Conservation (phyloP, 2,113 vertebrate genomes). For the Sakesphorus luctuosus region DNA sequence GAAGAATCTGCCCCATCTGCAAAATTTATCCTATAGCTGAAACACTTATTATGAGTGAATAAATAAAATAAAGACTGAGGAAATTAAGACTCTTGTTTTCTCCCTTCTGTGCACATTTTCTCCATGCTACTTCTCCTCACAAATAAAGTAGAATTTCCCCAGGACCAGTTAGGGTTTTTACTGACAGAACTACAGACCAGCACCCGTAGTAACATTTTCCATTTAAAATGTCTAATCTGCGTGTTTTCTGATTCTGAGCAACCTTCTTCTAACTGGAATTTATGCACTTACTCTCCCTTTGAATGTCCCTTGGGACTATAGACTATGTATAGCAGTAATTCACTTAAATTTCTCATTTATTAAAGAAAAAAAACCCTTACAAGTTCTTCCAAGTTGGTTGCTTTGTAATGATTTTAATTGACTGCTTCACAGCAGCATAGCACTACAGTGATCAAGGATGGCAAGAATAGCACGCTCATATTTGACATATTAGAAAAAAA, state of each 20-base stretch:
- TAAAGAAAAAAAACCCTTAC: not conserved
- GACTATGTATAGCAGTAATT: not conserved
- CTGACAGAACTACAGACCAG: not conserved
- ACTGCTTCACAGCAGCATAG: not conserved
- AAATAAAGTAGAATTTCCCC: not conserved
- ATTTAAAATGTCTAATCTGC: conserved; percentile 23
- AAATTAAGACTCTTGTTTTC: not conserved
- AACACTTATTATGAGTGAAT: not conserved
- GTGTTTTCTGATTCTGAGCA: conserved; percentile 14
- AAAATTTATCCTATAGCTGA: not conserved
- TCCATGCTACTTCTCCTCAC: not conserved
- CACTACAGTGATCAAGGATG: not conserved
- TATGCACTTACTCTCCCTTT: not conserved
- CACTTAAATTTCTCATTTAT: not conserved
- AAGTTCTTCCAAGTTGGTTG: not conserved
- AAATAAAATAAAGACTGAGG: not conserved
- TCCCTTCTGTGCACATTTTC: not conserved
- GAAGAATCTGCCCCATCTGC: not conserved
- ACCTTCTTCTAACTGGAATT: conserved; percentile 3
- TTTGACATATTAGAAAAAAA: not conserved
- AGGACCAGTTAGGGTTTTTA: not conserved
- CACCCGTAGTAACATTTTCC: not conserved
- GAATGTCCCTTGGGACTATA: not conserved
- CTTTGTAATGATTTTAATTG: not conserved
- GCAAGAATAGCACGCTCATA: not conserved